These are phyloP conservation scores for Irena cyanogastra DNA, from an alignment of 2,113 vertebrate genomes.

Conservation along the genomic window DNA sequence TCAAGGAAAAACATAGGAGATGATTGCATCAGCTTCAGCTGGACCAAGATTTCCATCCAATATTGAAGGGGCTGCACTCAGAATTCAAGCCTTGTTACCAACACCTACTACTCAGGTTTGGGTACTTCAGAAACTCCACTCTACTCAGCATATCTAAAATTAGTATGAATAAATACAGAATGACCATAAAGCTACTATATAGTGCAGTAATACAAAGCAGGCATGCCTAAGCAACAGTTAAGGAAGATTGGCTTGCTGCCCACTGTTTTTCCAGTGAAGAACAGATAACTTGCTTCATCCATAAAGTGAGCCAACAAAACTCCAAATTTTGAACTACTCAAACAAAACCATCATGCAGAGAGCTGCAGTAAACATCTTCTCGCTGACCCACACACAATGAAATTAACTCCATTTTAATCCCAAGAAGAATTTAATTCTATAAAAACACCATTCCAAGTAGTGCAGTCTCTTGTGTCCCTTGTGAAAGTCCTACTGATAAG, in stretches of 20 bases:
- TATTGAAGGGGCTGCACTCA: background rate
- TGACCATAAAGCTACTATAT: background rate
- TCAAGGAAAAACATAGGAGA: background rate
- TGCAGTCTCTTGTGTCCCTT: background rate
- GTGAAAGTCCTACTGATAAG: background rate
- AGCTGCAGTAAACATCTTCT: background rate
- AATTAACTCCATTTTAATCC: background rate
- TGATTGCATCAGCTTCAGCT: background rate
- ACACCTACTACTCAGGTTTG: background rate
- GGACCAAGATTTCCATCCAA: background rate
- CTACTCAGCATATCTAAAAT: background rate
- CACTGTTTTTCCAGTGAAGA: background rate
- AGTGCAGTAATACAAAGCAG: background rate
- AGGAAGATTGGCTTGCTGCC: background rate
- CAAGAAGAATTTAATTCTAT: background rate
- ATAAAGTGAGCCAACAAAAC: background rate
- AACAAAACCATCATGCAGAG: background rate
- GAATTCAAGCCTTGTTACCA: background rate
- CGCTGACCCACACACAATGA: background rate
- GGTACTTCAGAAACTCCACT: background rate
- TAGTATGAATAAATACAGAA: background rate
- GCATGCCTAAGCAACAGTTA: background rate
- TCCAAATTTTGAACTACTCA: background rate
- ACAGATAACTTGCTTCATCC: background rate
- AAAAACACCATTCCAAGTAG: background rate